These are phyloP conservation scores for Stramonita haemastoma DNA, from an alignment of 2,888 invertebrate species.

Conservation along the genomic window DNA sequence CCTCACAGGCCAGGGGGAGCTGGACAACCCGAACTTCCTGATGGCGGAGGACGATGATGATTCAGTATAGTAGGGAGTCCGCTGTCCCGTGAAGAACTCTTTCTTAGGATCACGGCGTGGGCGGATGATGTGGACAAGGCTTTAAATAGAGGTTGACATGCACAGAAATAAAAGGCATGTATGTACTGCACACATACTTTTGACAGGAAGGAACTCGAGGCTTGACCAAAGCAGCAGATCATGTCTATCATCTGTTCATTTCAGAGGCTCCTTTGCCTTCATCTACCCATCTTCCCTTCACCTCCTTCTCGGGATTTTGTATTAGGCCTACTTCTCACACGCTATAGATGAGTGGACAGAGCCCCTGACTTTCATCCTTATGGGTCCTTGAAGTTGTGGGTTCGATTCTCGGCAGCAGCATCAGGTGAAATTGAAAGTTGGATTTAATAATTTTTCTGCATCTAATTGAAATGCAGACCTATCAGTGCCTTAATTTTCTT, in stretches of 20 bases:
- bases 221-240: neutral
- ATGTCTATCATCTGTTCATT: neutral
- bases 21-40: neutral
- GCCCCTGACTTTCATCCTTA: too few species aligned
- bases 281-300: neutral
- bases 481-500: too few species aligned
- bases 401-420: too few species aligned
- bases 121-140: conserved; percentile 56
- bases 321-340: too few species aligned
- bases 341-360: too few species aligned
- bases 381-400: too few species aligned
- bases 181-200: too few species aligned
- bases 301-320: too few species aligned
- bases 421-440: too few species aligned
- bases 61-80: conserved; percentile 43
- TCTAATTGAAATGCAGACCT: too few species aligned
- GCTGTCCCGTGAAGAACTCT: conserved; percentile 61
- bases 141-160: neutral
- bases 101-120: conserved; percentile 61
- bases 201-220: neutral
- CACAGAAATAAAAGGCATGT: neutral
- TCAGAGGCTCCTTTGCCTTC: neutral
- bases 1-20: neutral
- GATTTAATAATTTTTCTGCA: too few species aligned
- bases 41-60: conserved; percentile 21